Conservation (phyloP, 2,797 vertebrate genomes). For the Falco cherrug region DNA sequence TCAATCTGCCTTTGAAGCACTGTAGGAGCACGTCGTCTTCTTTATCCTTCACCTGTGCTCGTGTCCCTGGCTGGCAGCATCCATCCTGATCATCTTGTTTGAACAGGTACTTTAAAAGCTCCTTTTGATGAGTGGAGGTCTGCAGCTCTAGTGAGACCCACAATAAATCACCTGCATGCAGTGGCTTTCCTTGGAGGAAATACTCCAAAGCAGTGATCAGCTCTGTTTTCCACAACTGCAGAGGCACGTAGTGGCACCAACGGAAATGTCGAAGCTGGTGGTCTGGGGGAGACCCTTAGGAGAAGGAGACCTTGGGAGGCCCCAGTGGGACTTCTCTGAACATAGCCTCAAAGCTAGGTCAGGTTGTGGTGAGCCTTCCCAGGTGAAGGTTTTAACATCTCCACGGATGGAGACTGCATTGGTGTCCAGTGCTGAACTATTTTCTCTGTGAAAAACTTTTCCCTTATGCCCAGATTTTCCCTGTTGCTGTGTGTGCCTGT, state of each 20-base stretch:
- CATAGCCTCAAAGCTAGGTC: background rate
- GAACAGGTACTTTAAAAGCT: background rate
- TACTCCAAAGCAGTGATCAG: accelerated
- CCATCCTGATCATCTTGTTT: background rate
- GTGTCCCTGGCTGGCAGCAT: background rate
- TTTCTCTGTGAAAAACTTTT: background rate
- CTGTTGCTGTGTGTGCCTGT: accelerated
- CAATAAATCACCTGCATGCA: background rate
- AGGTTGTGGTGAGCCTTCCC: background rate
- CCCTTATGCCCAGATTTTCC: background rate
- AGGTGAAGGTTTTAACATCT: background rate
- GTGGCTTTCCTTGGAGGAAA: background rate
- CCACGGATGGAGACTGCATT: accelerated
- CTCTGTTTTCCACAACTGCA: accelerated
- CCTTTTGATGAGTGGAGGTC: background rate
- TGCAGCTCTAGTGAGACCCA: background rate
- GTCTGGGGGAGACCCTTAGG: background rate
- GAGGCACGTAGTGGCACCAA: background rate
- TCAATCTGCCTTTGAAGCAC: background rate
- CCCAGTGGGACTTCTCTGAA: background rate
- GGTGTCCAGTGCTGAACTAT: background rate
- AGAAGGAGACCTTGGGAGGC: background rate
- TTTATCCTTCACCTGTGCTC: background rate
- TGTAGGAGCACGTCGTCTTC: background rate
- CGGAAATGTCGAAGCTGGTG: background rate